These are phyloP conservation scores for Antheraea mylitta DNA, from an alignment of 1,140 invertebrate species.

Conservation along the genomic window DNA sequence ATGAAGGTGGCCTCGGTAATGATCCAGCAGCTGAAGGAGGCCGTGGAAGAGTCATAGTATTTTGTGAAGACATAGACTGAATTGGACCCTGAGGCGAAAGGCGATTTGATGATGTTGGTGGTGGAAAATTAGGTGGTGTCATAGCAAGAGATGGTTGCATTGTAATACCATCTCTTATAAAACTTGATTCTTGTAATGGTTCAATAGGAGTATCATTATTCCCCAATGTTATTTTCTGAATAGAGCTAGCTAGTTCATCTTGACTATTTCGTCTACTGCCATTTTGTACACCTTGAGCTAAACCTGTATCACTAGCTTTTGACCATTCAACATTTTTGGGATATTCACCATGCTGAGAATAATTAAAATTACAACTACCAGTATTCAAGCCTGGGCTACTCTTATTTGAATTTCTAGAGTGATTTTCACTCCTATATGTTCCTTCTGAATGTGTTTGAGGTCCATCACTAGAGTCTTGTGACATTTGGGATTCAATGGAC, in stretches of 20 bases:
- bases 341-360: constrained; percentile 51
- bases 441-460: constrained; percentile 78
- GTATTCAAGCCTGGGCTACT: constrained; percentile 66
- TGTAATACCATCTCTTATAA: constrained; percentile 21
- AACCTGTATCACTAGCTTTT: constrained; percentile 38
- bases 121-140: constrained; percentile 26
- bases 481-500: constrained; percentile 82
- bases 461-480: constrained; percentile 81
- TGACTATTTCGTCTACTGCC: constrained; percentile 39
- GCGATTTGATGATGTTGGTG: constrained; percentile 14
- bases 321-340: constrained; percentile 52
- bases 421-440: constrained; percentile 79
- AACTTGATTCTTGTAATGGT: constrained; percentile 15
- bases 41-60: neutral
- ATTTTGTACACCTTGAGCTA: constrained; percentile 31
- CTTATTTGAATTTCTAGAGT: constrained; percentile 78
- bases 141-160: constrained; percentile 22
- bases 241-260: constrained; percentile 47
- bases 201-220: constrained; percentile 38
- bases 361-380: constrained; percentile 68
- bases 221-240: constrained; percentile 59
- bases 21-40: constrained; percentile 1
- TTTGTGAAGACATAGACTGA: constrained; percentile 7
- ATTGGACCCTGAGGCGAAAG: constrained; percentile 33
- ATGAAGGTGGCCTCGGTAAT: constrained; percentile 7